Conservation (phyloP, 2,888 invertebrate species). For the Drosophila aldrichi region DNA sequence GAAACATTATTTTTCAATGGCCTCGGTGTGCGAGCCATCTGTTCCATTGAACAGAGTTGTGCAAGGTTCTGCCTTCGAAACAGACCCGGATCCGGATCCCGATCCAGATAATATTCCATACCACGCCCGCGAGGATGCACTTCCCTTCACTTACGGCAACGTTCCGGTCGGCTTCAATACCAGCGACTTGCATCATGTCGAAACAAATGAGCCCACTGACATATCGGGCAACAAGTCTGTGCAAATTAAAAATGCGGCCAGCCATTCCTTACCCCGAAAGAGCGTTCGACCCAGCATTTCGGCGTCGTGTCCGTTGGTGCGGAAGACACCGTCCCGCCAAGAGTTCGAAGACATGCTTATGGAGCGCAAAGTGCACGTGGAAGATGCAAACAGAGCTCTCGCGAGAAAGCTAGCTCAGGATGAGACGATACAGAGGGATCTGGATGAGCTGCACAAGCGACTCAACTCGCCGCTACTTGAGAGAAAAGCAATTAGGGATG, state of each 20-base stretch:
- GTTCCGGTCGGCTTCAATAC: constrained; percentile 83
- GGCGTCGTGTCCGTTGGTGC: constrained; percentile 71
- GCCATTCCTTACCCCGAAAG: constrained; percentile 91
- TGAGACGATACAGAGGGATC: constrained; percentile 64
- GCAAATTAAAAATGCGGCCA: constrained; percentile 88
- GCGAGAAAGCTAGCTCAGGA: constrained; percentile 58
- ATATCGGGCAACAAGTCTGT: constrained; percentile 86
- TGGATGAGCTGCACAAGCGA: constrained; percentile 63
- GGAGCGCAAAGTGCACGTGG: constrained; percentile 80
- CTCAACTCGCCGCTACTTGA: constrained; percentile 37
- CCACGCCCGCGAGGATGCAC: constrained; percentile 94
- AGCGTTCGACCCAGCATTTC: constrained; percentile 67
- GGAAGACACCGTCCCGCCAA: constrained; percentile 82
- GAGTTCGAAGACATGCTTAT: constrained; percentile 84
- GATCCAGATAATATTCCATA: constrained; percentile 89
- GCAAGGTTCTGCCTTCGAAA: constrained; percentile 6
- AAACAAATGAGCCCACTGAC: constrained; percentile 19
- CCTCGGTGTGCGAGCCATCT: constrained; percentile 39
- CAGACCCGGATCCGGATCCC: constrained; percentile 27
- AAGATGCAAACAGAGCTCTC: constrained; percentile 53
- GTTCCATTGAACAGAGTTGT: constrained; percentile 25
- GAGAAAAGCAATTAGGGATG: constrained; percentile 10
- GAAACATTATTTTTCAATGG: constrained; percentile 47
- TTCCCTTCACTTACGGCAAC: constrained; percentile 94
- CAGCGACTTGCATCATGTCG: constrained; percentile 67